Evolutionary conservation across 1,140 invertebrate genomes (phyloP).

Genomic region (Diachasma alloeum): DNA sequence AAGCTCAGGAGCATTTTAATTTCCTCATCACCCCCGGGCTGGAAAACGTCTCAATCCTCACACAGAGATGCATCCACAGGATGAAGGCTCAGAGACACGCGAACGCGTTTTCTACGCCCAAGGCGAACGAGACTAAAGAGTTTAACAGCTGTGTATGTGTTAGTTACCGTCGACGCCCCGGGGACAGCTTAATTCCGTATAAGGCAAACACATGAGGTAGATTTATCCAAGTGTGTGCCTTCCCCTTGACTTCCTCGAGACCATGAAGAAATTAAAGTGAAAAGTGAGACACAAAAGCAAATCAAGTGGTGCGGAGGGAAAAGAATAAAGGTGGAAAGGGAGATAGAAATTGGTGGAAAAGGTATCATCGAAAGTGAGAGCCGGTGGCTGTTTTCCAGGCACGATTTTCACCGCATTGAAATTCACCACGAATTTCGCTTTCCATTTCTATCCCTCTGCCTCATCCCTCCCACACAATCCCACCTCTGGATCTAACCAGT

Average conservation of each 20-base stretch:
- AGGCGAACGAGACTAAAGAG: slow-evolving; percentile 19
- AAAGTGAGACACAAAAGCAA: slow-evolving; percentile 9
- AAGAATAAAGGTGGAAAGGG: slow-evolving; percentile 5
- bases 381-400: slow-evolving; percentile 51
- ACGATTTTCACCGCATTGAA: slow-evolving; percentile 59
- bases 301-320: not conserved
- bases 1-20: too few relatives aligned
- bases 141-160: not conserved
- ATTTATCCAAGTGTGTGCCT: not conserved
- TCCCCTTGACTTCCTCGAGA: not conserved
- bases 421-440: slow-evolving; percentile 61
- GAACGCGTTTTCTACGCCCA: slow-evolving; percentile 15
- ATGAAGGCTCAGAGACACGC: slow-evolving; percentile 6
- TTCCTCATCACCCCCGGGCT: too few relatives aligned
- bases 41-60: not conserved
- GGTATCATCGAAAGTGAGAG: slow-evolving; percentile 21
- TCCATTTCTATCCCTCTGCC: slow-evolving; percentile 60
- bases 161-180: not conserved
- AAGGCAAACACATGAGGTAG: not conserved
- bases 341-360: not conserved
- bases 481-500: not conserved
- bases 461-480: slow-evolving; percentile 43
- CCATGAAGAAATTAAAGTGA: slow-evolving; percentile 1
- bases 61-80: not conserved
- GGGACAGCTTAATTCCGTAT: slow-evolving; percentile 16